Percentiles rank a stretch among this genome's conserved stretches.
Conservation (phyloP, 2,888 invertebrate species). For the Nomada flava region DNA sequence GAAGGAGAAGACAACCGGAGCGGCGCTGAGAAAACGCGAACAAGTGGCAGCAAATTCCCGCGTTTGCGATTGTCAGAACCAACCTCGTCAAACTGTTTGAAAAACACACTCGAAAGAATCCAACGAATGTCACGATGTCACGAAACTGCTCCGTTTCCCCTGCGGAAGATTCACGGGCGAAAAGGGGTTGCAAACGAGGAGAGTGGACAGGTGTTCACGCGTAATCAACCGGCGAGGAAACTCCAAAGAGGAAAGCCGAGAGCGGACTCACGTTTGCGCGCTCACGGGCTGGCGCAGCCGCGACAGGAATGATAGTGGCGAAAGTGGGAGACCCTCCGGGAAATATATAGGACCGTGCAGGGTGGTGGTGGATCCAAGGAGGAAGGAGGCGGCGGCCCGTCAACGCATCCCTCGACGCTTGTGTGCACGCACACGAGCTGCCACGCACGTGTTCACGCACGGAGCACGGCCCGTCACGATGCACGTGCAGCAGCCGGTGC, state of each 20-base stretch:
- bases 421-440: conserved; percentile 54
- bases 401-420: conserved; percentile 63
- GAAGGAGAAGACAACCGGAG: no score
- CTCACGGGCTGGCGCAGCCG: conserved; percentile 71
- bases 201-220: conserved; percentile 31
- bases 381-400: conserved; percentile 46
- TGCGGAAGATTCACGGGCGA: conserved; percentile 22
- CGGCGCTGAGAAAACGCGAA: background rate
- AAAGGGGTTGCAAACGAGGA: background rate
- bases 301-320: conserved; percentile 78
- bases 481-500: conserved; percentile 55
- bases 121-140: background rate
- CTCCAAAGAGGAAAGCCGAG: conserved; percentile 38
- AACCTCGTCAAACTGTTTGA: no score
- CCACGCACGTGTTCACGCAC: conserved; percentile 50
- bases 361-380: conserved; percentile 59
- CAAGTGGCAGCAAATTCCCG: background rate
- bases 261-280: conserved; percentile 59
- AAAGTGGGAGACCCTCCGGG: conserved; percentile 77
- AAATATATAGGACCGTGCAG: conserved; percentile 74
- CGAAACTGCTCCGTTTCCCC: background rate
- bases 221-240: conserved; percentile 41
- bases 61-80: background rate
- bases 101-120: background rate
- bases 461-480: conserved; percentile 38